Percentiles rank a stretch among this genome's conserved stretches.
These are phyloP conservation scores for Odontophorus gujanensis DNA, from an alignment of 2,113 vertebrate genomes.

Conservation along the genomic window DNA sequence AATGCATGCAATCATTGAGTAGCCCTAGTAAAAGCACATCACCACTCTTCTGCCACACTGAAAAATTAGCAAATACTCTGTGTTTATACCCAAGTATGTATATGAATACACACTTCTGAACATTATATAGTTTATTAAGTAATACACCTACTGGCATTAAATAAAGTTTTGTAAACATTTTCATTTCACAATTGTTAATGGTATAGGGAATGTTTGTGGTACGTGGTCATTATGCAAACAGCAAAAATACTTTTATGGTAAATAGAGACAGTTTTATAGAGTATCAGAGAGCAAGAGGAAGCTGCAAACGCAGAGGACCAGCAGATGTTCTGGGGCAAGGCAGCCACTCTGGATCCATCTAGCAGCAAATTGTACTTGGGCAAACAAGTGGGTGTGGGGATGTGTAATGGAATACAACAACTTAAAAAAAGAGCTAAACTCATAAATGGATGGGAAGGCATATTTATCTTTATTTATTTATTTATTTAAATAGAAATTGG, in stretches of 20 bases:
- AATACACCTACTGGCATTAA: background rate
- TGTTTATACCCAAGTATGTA: background rate
- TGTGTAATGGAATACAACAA: conserved; percentile 13
- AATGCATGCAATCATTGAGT: background rate
- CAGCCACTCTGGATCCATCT: background rate
- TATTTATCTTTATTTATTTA: background rate
- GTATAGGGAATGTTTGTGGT: conserved; percentile 49
- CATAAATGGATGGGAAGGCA: background rate
- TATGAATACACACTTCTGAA: background rate
- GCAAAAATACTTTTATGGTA: conserved; percentile 67
- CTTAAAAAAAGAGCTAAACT: conserved; percentile 44
- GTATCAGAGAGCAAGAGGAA: conserved; percentile 49
- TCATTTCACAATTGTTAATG: conserved; percentile 46
- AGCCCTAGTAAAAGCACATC: background rate
- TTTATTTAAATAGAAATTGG: background rate
- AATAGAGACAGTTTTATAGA: conserved; percentile 66
- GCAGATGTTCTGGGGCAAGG: conserved; percentile 48
- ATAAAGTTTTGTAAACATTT: conserved; percentile 56
- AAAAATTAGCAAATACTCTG: background rate
- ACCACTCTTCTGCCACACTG: background rate
- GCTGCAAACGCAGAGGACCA: conserved; percentile 12
- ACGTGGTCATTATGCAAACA: conserved; percentile 46
- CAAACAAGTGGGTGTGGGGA: conserved; percentile 1
- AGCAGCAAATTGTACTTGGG: background rate
- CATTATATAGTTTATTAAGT: background rate